phyloP scores from a whole-genome alignment of 2,113 vertebrate genomes.

The Sturnira hondurensis region DNA sequence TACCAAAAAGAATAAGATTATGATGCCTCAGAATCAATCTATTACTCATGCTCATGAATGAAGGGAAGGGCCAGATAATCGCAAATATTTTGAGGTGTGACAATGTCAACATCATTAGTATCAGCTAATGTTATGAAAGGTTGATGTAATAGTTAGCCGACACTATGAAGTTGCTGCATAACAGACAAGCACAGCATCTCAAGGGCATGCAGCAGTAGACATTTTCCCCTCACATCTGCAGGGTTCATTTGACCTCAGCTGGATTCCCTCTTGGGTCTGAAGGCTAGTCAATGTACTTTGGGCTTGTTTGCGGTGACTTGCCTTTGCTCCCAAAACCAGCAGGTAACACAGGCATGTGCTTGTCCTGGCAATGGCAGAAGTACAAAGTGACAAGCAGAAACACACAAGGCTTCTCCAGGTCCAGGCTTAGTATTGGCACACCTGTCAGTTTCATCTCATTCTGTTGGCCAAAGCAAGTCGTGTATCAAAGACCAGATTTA shows the following conservation, averaged over 20 bases:
- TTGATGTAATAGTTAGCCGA: neutral
- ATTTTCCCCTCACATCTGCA: neutral
- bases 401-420: neutral
- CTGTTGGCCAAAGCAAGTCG: neutral
- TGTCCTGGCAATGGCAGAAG: neutral
- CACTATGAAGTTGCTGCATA: neutral
- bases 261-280: neutral
- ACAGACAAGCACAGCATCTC: neutral
- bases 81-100: neutral
- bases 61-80: neutral
- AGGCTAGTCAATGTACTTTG: neutral
- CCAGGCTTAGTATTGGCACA: neutral
- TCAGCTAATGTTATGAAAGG: neutral
- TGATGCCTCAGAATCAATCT: neutral
- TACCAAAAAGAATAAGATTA: neutral
- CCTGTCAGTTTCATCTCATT: neutral
- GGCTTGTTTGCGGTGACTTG: neutral
- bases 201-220: neutral
- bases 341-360: neutral
- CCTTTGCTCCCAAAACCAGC: neutral
- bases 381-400: neutral
- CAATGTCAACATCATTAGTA: neutral
- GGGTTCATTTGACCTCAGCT: neutral
- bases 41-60: neutral
- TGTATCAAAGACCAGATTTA: neutral